phyloP scores from a whole-genome alignment of 1,140 invertebrate species.

The Drosophila bifasciata region DNA sequence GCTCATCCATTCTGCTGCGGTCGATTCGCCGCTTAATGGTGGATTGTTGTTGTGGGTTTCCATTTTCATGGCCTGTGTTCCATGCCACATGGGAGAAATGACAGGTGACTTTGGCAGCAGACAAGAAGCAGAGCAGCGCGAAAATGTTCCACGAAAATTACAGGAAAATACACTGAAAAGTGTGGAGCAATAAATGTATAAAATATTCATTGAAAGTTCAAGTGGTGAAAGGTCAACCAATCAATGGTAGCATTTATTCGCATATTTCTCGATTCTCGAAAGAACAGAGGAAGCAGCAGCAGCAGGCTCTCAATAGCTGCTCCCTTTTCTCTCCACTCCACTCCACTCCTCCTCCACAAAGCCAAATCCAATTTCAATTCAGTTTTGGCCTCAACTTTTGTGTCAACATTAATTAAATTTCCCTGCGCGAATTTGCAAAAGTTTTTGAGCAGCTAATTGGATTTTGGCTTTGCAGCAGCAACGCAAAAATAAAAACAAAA shows the following conservation, averaged over 20 bases:
- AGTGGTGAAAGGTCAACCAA: constrained; percentile 21
- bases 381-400: constrained; percentile 55
- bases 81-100: constrained; percentile 20
- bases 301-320: not conserved
- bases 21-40: constrained; percentile 26
- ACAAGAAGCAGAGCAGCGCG: not conserved
- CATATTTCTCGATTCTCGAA: not conserved
- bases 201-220: constrained; percentile 4
- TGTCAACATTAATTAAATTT: constrained; percentile 83
- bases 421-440: constrained; percentile 70
- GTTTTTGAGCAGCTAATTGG: constrained; percentile 80
- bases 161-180: no score
- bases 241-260: not conserved
- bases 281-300: no score
- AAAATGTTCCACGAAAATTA: constrained; percentile 11
- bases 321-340: not conserved
- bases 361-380: constrained; percentile 46
- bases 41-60: constrained; percentile 28
- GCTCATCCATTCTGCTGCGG: constrained; percentile 29
- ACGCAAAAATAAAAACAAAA: constrained; percentile 56
- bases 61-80: no score
- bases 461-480: constrained; percentile 57
- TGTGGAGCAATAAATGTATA: not conserved
- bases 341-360: no score
- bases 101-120: constrained; percentile 44